phyloP scores from a whole-genome alignment of 2,797 vertebrate species.

The Hippoglossus hippoglossus region DNA sequence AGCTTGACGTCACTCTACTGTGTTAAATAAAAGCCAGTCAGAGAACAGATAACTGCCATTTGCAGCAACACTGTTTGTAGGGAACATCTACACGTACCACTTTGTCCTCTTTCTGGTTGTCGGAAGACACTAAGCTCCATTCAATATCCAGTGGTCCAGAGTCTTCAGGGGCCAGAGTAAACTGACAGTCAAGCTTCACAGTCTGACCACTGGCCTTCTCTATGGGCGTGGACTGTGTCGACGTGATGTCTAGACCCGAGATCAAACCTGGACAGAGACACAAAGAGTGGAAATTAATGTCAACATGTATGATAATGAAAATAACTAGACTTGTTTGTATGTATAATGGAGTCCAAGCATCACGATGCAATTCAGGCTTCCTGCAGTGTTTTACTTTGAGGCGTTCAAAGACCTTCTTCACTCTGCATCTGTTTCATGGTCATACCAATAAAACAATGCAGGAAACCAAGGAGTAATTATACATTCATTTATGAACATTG shows the following conservation, averaged over 20 bases:
- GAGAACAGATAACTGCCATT: neutral
- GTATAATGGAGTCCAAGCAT: no score
- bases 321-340: neutral
- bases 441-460: neutral
- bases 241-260: slow-evolving; percentile 85
- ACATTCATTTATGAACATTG: neutral
- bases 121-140: slow-evolving; percentile 90
- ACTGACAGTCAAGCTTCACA: slow-evolving; percentile 90
- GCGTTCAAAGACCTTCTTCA: neutral
- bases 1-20: neutral
- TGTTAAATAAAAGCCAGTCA: neutral
- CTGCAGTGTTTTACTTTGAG: neutral
- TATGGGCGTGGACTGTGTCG: slow-evolving; percentile 72
- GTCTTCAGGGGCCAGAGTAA: slow-evolving; percentile 81
- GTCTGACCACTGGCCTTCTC: slow-evolving; percentile 92
- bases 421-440: neutral
- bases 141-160: slow-evolving; percentile 92
- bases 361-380: neutral
- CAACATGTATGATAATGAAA: neutral
- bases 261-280: slow-evolving; percentile 64
- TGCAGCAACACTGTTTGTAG: neutral
- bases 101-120: slow-evolving; percentile 90
- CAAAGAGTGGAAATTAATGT: slow-evolving; percentile 5
- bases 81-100: slow-evolving; percentile 84
- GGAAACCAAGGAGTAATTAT: neutral